Evolutionary conservation across 2,113 vertebrate genomes (phyloP), one percentile per base, ranked within the genome.

Genomic region (Ifrita kowaldi): DNA sequence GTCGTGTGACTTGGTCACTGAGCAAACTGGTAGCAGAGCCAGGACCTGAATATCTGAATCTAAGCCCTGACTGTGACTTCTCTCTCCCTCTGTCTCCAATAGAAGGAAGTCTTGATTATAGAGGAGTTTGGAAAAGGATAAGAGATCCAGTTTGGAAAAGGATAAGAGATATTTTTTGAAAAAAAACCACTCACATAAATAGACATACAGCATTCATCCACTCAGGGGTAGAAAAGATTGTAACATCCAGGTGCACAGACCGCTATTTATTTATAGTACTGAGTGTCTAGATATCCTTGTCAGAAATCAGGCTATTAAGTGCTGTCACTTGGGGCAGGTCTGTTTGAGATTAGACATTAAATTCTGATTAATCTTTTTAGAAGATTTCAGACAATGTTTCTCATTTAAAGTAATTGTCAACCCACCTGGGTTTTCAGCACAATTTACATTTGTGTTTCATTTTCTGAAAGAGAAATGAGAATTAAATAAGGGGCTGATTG

Each of bases 341-440:
- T 71, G 35, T 71, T 93, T 62, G 75, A 76, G 46, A 78, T 75
- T 63, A 76, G 28, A 59, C 49, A 50, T 53, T 76, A 85, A 83
- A 92, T 67, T 90, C 37, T 81, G 44, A 79, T 81, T 95, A 76
- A 68, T 93, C 76, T 90, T 89, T 92, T 67, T 33, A 71, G 63
- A 77, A 55, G 46, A 90, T 94, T 92, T 92, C 77, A 87, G 71
- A n/a, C 76, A 90, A 46, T 83, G 76, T 92, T 90, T 92, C 47
- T 95, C 52, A 81, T 95, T 92, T 92, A 68, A 95, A 90, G 32
- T 56, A 57, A 64, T 91, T 91, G 55, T 84, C 57, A 90, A 18
- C 44, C 62, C 87, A 96, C 59, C 60, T 78, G 90, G 76, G 39
- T 28, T 47, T 93, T 89, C 35, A 62, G 60, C n/a, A 63, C 17